Base-by-base conservation (phyloP, 2,113 vertebrate species). In the Accipiter virgatus region DNA sequence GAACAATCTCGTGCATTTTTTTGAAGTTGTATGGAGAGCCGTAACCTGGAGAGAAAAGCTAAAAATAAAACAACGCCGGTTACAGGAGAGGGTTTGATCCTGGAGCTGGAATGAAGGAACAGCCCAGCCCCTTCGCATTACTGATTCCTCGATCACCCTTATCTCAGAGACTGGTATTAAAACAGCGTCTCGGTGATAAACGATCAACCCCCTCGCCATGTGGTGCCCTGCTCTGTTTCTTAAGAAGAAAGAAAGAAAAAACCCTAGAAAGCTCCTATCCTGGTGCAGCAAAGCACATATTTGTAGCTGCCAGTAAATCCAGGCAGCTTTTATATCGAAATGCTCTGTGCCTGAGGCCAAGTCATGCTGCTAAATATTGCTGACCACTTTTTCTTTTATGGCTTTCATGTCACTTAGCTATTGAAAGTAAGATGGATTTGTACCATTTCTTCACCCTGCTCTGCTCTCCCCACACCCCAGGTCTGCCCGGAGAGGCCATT, bases 381-480 rank as follows among this genome's bases (percentile, higher is more conserved):
- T 98, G 99, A 99, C 98, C 98, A 98, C 98, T 99, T 99, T 99
- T 99, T 98, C 98, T 98, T 99, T 98, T 98, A 99, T 99, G 99
- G 99, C 99, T 99, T 99, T 98, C 97, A 98, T 99, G 99, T 99
- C 99, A 99, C 98, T 98, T 98, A 98, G 98, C 99, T 98, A 99
- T 99, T 99, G 99, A 99, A 99, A 99, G 99, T 99, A 99, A 99
- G 99, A 99, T 99, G 99, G 99, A 99, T 99, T 99, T 99, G 98
- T 98, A 98, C 98, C 97, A 99, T 99, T 99, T 99, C 99, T 98
- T 99, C 98, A 98, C 98, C 98, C 99, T 98, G 98, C 98, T 98
- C 97, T 99, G 98, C 98, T 99, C 99, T 98, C 99, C 98, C 98
- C 98, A 98, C 96, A 98, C 98, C 98, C 98, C 98, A 99, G 99